Evolutionary conservation across 2,797 vertebrate genomes (phyloP).

Genomic region (Lacerta agilis): DNA sequence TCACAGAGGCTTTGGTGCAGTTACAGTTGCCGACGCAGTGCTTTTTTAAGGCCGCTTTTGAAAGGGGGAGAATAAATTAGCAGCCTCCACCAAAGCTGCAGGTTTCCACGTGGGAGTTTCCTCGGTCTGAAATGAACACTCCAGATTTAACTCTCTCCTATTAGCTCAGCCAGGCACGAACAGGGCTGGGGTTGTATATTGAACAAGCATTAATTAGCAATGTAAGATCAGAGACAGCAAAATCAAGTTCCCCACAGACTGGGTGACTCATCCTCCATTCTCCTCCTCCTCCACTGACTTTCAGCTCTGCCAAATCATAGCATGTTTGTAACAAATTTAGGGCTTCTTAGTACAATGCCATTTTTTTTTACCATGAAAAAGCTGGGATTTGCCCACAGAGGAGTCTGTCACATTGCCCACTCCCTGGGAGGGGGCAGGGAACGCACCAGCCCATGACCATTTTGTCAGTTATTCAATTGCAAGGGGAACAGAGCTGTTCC

Average conservation of each 20-base stretch:
- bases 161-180: constrained; percentile 38
- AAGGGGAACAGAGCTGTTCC: neutral
- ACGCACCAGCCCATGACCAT: no score
- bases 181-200: constrained; percentile 41
- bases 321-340: neutral
- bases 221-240: constrained; percentile 31
- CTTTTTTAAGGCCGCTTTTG: constrained; percentile 6
- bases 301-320: neutral
- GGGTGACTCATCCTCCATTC: constrained; percentile 46
- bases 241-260: neutral
- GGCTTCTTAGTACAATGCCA: neutral
- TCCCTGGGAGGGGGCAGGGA: no score
- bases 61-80: constrained; percentile 58
- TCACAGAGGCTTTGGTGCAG: constrained; percentile 26
- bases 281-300: neutral
- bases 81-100: constrained; percentile 52
- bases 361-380: neutral
- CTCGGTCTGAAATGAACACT: constrained; percentile 32
- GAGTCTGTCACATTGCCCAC: neutral
- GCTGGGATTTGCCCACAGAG: neutral
- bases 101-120: constrained; percentile 61
- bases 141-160: constrained; percentile 16
- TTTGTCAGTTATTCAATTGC: neutral
- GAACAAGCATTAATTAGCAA: constrained; percentile 45
- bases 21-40: constrained; percentile 4